Base-by-base conservation (phyloP, 2,888 invertebrate species). In the Sycophila texana region DNA sequence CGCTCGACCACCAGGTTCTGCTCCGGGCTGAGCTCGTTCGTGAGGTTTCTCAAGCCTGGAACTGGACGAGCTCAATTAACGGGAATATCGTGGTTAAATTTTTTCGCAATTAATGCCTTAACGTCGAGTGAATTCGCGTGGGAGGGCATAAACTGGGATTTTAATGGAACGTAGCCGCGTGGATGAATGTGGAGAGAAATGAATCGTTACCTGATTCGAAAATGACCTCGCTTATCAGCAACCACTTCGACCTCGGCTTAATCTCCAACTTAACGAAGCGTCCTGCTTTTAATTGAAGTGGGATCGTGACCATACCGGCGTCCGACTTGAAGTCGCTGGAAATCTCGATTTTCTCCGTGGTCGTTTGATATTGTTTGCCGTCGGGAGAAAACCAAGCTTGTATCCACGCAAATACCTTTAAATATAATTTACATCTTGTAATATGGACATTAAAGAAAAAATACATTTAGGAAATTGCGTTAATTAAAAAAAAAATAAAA, bases 161-260 rank as follows among this genome's bases (percentile, higher is more conserved):
- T 39, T 39, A 30, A 10, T 10, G 39, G 10, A 10, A 10, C n/a
- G n/a, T 10, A 10, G 0, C 7, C 10, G 10, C 7, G 39, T 7
- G 10, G 26, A 60, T 30, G 16, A 30, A 61, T 13, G 16, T 16
- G 18, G 13, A 22, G 10, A 39, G 68, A 57, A 30, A 57, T 26
- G 39, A 60, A 60, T 26, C 26, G 53, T 39, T 49, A 95, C 95
- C 92, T 80, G 97, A 96, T 85, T 94, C 94, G 88, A 98, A 97
- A 57, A 94, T 93, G 84, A 98, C 93, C 91, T 98, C 98, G 90
- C 97, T 97, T 87, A 98, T 93, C 83, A 98, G 92, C 82, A 98
- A 94, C 97, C 97, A 98, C 88, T 95, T 94, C 83, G 95, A 93
- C 81, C 95, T 94, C 88, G 96, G 97, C 86, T 92, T 93, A 18